Percentiles rank a stretch among this genome's conserved stretches.
Conservation (phyloP, 2,888 invertebrate genomes). For the Atrina japonica region DNA sequence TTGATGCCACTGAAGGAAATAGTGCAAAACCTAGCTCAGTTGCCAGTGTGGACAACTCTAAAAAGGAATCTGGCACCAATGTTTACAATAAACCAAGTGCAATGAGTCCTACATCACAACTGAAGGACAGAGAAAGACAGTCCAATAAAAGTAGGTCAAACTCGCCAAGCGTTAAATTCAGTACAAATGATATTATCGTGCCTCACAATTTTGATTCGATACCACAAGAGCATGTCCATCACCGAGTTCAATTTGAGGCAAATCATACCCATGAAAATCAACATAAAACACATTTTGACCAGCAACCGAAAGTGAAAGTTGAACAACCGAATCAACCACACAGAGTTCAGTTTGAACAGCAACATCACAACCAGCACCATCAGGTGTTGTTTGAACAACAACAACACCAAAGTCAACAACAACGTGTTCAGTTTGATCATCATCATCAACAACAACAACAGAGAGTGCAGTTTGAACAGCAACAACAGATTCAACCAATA, state of each 20-base stretch:
- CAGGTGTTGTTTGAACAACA: too few species aligned
- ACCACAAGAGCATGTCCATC: too few species aligned
- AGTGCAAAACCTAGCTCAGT: not conserved
- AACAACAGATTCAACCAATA: too few species aligned
- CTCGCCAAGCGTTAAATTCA: constrained; percentile 27
- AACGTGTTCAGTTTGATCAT: not conserved
- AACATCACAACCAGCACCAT: too few species aligned
- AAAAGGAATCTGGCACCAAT: not conserved
- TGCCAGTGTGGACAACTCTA: not conserved
- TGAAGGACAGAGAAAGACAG: constrained; percentile 30
- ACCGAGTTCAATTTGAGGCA: not conserved
- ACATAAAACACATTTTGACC: constrained; percentile 8
- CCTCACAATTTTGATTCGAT: not conserved
- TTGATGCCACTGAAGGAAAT: constrained; percentile 5
- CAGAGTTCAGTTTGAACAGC: too few species aligned
- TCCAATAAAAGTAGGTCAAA: constrained; percentile 29
- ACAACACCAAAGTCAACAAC: not conserved
- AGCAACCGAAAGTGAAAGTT: too few species aligned
- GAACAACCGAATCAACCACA: too few species aligned
- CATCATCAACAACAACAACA: not conserved
- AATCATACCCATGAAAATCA: constrained; percentile 6
- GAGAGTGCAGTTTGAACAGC: not conserved
- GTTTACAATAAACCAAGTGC: constrained; percentile 20
- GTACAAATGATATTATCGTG: constrained; percentile 19
- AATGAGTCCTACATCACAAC: constrained; percentile 30